These are phyloP conservation scores for Clarias magur DNA, from an alignment of 2,113 vertebrate species.

Conservation along the genomic window DNA sequence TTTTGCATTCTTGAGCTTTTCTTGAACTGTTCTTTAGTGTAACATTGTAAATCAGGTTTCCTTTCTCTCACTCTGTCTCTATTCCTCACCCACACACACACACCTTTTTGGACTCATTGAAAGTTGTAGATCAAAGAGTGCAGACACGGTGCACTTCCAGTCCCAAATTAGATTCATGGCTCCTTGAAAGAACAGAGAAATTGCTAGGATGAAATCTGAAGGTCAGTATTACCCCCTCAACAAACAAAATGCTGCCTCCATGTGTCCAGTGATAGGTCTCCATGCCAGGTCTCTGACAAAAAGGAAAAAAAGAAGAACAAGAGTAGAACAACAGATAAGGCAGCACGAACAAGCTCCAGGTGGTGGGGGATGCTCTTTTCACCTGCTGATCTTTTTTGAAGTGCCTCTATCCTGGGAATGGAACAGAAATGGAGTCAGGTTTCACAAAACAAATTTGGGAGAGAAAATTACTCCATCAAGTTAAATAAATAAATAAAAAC, in stretches of 20 bases:
- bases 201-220: constrained; percentile 67
- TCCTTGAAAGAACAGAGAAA: constrained; percentile 71
- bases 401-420: constrained; percentile 1
- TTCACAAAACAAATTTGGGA: neutral
- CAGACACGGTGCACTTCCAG: constrained; percentile 58
- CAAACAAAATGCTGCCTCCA: constrained; percentile 34
- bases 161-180: constrained; percentile 73
- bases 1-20: neutral
- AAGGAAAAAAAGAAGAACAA: constrained; percentile 12
- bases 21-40: neutral
- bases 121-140: constrained; percentile 70
- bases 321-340: constrained; percentile 5
- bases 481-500: neutral
- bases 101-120: constrained; percentile 62
- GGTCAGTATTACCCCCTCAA: constrained; percentile 62
- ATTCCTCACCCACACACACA: neutral
- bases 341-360: neutral
- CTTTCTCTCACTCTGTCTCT: neutral
- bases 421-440: neutral
- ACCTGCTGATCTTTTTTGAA: constrained; percentile 36
- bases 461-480: constrained; percentile 14
- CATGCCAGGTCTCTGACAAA: neutral
- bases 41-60: neutral
- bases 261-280: constrained; percentile 43
- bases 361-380: constrained; percentile 23